A percentile compares a stretch with the other conserved stretches of the same genome.
Conservation (phyloP, 2,797 vertebrate genomes). For the Rhinichthys osculus region DNA sequence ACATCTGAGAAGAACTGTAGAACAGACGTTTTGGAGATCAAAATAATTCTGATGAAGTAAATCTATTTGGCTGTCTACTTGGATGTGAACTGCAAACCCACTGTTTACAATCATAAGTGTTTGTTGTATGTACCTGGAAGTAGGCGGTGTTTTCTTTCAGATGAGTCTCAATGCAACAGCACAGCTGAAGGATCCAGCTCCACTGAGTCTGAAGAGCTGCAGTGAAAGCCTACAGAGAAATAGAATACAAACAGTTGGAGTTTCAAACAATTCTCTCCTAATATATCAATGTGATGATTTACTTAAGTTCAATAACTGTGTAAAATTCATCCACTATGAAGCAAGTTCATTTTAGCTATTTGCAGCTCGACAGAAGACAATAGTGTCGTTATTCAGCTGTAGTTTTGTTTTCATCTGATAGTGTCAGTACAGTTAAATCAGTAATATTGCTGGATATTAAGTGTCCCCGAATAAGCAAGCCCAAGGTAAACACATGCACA, state of each 20-base stretch:
- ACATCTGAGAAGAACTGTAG: conserved; percentile 87
- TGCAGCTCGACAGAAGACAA: background rate
- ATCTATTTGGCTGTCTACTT: background rate
- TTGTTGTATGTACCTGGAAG: conserved; percentile 83
- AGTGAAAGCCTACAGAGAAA: conserved; percentile 83
- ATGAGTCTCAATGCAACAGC: conserved; percentile 92
- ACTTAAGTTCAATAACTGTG: background rate
- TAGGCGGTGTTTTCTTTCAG: conserved; percentile 91
- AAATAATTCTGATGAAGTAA: background rate
- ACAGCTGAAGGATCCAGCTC: conserved; percentile 95
- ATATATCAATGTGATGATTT: background rate
- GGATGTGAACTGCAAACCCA: background rate
- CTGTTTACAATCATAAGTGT: background rate
- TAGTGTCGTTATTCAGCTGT: background rate
- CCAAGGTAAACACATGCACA: background rate
- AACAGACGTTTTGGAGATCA: background rate
- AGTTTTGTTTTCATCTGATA: background rate
- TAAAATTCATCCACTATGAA: background rate
- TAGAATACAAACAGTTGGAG: background rate
- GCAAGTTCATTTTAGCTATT: background rate
- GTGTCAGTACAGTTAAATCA: background rate
- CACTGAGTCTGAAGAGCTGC: conserved; percentile 94
- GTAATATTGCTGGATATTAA: background rate
- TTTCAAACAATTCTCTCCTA: background rate
- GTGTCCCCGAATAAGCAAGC: background rate